Base-by-base conservation (phyloP, 64 coral and sea anemone species). In the Montipora efflorescens region DNA sequence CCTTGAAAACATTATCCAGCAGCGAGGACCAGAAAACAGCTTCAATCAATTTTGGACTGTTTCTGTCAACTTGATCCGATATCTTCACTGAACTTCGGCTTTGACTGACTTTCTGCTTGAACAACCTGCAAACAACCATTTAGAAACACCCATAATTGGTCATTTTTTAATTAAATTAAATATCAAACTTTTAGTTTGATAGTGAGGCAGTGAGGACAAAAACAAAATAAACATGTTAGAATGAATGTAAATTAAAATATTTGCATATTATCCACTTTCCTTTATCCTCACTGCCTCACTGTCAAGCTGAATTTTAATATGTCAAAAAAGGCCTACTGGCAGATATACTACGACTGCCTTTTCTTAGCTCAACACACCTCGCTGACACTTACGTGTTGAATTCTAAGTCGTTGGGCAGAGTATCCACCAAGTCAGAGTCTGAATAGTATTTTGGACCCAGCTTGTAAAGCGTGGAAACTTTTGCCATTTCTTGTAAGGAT, bases 21-120 rank as follows among this genome's bases (percentile, higher is more conserved):
- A 83, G 92, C 25, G 97, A 93, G 25, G 94, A 96, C 97, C 97
- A 98, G 77, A 91, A 95, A 12, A 98, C 94, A 83, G 97, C 90
- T 67, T 98, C 94, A 92, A 98, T 98, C 21, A 96, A 10, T 14
- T 93, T 93, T 9, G 47, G 76, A 19, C 83, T 90, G 84, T 94
- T 77, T 69, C 97, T 96, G 57, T 91, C 79, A 19, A 96, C 84
- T 46, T 98, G 97, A 88, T 98, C 97, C 72, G 94, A 94, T 75
- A 98, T 96, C 91, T 98, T 98, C 71, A 98, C 92, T 50, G 97
- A 89, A 94, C 97, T 98, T 28, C 72, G 88, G 19, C 72, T 74
- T 87, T 78, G 81, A 78, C 97, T 98, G 16, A 98, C 95, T 78
- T 91, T 98, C 67, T 95, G 88, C 76, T 98, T 98, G 59, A 98